Evolutionary conservation across 2,113 vertebrate genomes (phyloP).

Genomic region (Mustela nigripes): DNA sequence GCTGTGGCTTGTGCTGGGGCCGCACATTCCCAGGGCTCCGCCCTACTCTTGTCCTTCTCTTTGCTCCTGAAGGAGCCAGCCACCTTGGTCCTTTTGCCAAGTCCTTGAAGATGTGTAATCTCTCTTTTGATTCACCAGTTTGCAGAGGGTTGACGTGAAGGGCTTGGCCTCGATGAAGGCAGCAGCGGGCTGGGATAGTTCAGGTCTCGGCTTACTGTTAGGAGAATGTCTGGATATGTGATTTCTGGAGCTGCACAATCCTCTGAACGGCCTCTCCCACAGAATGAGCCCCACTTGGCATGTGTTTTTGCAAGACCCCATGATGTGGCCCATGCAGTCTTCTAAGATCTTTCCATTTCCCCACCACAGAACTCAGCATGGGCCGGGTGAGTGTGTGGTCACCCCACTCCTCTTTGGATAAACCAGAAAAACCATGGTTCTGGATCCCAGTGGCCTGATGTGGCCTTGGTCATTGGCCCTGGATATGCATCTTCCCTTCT

Average conservation of each 20-base stretch:
- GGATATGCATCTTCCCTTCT: not conserved
- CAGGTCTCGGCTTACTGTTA: not conserved
- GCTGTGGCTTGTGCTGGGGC: not conserved
- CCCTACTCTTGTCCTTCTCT: not conserved
- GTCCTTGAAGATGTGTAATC: not conserved
- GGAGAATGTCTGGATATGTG: not conserved
- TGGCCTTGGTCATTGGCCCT: not conserved
- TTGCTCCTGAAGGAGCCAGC: not conserved
- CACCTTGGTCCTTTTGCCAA: not conserved
- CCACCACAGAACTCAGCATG: not conserved
- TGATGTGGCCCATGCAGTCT: rapidly evolving
- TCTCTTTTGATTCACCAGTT: not conserved
- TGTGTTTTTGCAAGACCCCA: not conserved
- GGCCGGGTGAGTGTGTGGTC: not conserved
- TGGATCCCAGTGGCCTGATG: rapidly evolving
- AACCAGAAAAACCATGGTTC: not conserved
- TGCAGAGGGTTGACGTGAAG: not conserved
- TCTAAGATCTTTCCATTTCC: not conserved
- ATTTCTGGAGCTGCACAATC: not conserved
- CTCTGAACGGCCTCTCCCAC: rapidly evolving
- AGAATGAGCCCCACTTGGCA: rapidly evolving
- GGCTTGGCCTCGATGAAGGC: not conserved
- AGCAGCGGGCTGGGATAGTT: not conserved
- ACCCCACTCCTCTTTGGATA: not conserved
- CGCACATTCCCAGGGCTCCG: rapidly evolving